phyloP scores from a whole-genome alignment of 2,113 vertebrate genomes.

The Petroica traversi region DNA sequence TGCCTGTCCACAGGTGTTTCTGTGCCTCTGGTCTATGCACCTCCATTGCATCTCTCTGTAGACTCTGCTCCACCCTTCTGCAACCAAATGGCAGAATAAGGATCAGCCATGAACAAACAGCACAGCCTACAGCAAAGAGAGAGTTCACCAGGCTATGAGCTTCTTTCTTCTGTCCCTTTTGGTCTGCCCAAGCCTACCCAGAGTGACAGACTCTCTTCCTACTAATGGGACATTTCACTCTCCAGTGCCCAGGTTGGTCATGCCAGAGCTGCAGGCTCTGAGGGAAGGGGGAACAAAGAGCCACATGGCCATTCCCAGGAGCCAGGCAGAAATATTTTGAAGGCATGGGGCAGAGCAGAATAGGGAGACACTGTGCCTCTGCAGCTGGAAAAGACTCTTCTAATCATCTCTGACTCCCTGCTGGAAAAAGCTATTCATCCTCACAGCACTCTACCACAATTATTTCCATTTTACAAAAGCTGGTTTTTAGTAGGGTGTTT shows the following conservation, averaged over 20 bases:
- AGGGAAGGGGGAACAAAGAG: background rate
- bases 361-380: background rate
- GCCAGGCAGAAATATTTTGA: background rate
- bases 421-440: background rate
- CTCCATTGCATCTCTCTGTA: background rate
- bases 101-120: background rate
- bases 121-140: background rate
- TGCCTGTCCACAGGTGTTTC: background rate
- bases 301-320: background rate
- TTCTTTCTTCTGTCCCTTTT: background rate
- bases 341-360: background rate
- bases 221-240: background rate
- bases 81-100: background rate
- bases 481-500: background rate
- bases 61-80: background rate
- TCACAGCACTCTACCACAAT: background rate
- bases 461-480: slow-evolving; percentile 20
- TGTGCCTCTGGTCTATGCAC: background rate
- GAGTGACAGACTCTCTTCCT: background rate
- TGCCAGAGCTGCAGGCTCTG: background rate
- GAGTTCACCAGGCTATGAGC: background rate
- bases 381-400: background rate
- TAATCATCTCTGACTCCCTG: background rate
- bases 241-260: background rate
- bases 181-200: background rate